phyloP scores from a whole-genome alignment of 1,140 invertebrate species.

The Diabrotica undecimpunctata region DNA sequence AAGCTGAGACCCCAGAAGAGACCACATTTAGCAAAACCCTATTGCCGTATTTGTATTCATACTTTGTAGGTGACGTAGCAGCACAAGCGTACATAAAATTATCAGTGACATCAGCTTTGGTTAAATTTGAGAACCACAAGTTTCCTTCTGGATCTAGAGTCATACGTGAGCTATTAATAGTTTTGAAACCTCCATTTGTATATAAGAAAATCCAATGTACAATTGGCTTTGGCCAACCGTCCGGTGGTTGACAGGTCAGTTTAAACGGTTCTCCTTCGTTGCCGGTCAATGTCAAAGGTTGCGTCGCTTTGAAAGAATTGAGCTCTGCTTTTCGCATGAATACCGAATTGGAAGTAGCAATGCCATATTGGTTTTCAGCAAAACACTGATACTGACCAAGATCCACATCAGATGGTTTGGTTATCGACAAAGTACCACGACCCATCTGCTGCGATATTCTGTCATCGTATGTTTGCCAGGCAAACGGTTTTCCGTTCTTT shows the following conservation, averaged over 20 bases:
- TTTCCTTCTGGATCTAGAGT: slow-evolving; percentile 91
- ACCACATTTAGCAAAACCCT: slow-evolving; percentile 74
- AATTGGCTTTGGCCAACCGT: slow-evolving; percentile 90
- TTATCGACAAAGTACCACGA: slow-evolving; percentile 86
- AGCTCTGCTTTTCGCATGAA: slow-evolving; percentile 92
- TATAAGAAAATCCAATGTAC: slow-evolving; percentile 91
- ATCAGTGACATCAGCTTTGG: slow-evolving; percentile 73
- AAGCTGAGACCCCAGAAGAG: slow-evolving; percentile 68
- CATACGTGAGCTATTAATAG: slow-evolving; percentile 89
- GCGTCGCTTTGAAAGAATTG: slow-evolving; percentile 81
- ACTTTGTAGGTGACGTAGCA: slow-evolving; percentile 80
- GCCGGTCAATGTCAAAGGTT: slow-evolving; percentile 59
- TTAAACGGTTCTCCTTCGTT: slow-evolving; percentile 85
- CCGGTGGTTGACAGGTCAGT: slow-evolving; percentile 82
- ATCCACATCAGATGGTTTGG: slow-evolving; percentile 85
- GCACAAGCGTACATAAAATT: slow-evolving; percentile 87
- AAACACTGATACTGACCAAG: slow-evolving; percentile 97
- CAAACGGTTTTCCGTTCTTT: slow-evolving; percentile 91
- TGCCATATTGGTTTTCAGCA: slow-evolving; percentile 92
- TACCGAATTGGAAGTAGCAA: slow-evolving; percentile 89
- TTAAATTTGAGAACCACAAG: slow-evolving; percentile 92
- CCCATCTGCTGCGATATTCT: slow-evolving; percentile 90
- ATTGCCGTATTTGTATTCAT: slow-evolving; percentile 89
- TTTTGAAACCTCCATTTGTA: slow-evolving; percentile 71
- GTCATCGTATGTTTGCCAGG: slow-evolving; percentile 87